Percentiles rank a stretch among this genome's conserved stretches.
Evolutionary conservation across 2,888 invertebrate species (phyloP).

Genomic region (Lepidonotus clava): DNA sequence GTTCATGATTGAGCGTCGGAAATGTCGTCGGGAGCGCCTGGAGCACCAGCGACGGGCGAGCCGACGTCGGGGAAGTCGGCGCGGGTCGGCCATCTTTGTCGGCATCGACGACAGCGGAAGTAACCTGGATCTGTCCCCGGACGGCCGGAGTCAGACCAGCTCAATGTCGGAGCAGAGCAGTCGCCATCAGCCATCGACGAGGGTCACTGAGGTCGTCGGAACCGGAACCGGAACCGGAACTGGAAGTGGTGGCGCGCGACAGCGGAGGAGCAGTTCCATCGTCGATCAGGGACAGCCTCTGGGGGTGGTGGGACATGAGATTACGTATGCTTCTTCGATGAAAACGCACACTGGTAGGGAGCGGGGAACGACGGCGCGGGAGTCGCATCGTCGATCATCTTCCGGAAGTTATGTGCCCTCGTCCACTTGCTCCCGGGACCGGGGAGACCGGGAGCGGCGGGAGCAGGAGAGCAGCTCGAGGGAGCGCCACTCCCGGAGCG

Average conservation of each 20-base stretch:
- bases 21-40: conserved; percentile 64
- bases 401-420: no score
- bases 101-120: conserved; percentile 36
- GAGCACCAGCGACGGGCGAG: conserved; percentile 58
- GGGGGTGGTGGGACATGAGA: no score
- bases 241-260: background rate
- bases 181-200: background rate
- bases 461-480: background rate
- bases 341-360: no score
- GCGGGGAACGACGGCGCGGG: no score
- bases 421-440: no score
- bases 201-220: background rate
- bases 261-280: no score
- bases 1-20: conserved; percentile 64
- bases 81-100: background rate
- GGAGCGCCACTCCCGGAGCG: conserved; percentile 11
- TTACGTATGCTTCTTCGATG: no score
- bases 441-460: conserved; percentile 1
- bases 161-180: conserved; percentile 38
- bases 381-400: no score
- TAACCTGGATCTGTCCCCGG: conserved; percentile 41
- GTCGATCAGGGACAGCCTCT: no score
- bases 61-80: conserved; percentile 34
- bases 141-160: conserved; percentile 39
- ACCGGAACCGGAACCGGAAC: background rate